phyloP scores from a whole-genome alignment of 2,113 vertebrate genomes.

The Eulemur rufifrons region DNA sequence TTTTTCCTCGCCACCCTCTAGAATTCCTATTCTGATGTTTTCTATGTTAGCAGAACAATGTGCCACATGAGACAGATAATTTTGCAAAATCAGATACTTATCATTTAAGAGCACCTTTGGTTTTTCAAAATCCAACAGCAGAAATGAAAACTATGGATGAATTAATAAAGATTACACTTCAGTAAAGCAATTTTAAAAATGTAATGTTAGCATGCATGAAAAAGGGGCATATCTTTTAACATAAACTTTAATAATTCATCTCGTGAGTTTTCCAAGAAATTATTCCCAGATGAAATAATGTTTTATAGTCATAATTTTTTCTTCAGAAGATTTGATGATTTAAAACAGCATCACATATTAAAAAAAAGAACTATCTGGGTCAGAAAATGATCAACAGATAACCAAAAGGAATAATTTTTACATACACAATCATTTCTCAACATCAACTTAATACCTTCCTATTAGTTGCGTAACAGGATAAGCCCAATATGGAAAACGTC shows the following conservation, averaged over 20 bases:
- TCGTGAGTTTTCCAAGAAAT: constrained; percentile 39
- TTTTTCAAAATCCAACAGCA: constrained; percentile 40
- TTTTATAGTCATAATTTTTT: constrained; percentile 33
- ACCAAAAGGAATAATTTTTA: neutral
- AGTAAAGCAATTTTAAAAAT: constrained; percentile 14
- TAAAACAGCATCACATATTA: neutral
- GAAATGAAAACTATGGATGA: constrained; percentile 31
- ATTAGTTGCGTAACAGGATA: neutral
- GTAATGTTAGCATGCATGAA: neutral
- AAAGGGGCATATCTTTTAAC: neutral
- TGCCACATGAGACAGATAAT: neutral
- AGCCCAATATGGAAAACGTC: neutral
- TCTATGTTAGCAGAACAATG: neutral
- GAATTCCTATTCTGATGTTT: neutral
- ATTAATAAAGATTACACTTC: neutral
- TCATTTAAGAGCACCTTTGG: neutral
- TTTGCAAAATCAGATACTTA: constrained; percentile 48
- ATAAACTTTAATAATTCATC: constrained; percentile 31
- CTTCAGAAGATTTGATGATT: constrained; percentile 37
- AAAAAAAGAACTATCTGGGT: neutral
- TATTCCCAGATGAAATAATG: constrained; percentile 39
- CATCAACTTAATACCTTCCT: neutral
- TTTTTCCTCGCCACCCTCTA: no score
- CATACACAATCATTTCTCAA: neutral
- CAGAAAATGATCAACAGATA: constrained; percentile 14